Evolutionary conservation across 2,113 vertebrate genomes (phyloP), one percentile per base, ranked within the genome.

Genomic region (Nothobranchius furzeri): DNA sequence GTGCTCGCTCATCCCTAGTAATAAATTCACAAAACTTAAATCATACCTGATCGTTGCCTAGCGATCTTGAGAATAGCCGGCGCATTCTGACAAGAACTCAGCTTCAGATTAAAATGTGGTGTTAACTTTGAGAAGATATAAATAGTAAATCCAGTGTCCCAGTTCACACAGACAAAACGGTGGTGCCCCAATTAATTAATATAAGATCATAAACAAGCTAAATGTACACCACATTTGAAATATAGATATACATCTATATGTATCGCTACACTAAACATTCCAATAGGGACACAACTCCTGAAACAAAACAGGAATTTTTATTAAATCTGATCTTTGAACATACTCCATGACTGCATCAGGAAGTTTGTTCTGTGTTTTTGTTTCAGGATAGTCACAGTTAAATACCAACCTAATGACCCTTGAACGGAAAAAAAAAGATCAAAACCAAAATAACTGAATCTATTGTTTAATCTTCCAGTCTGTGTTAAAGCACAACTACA

Each of bases 251-350:
- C 1, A 20, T 20, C 20, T 20, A 20, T 69, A 48, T 75, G 17
- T 40, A 12, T 20, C 69, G 20, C 20, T 20, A 20, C 20, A 20
- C 70, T 45, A 3, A 59, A 42, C 46, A 60, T 53, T 3, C 2
- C 8, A n/a, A 6, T 57, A 48, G 20, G 20, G 20, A 20, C 20
- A 20, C 20, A 20, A 20, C 20, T 20, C 20, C 20, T 20, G 20
- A 20, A 20, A 20, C 20, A 14, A 64, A 46, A 61, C 6, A 71
- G 47, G 68, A 20, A 14, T 78, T 76, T 55, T 85, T 24, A 86
- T 86, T 87, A 71, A 85, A 85, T 82, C 42, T 74, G 53, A 47
- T 11, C 25, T 40, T 12, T 80, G 68, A 75, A 82, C 69, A 81
- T 76, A 24, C 2, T 88, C 72, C 81, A 82, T 82, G 71, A 61